Base-by-base conservation (phyloP, 2,888 invertebrate genomes). In the Doris montereyensis region DNA sequence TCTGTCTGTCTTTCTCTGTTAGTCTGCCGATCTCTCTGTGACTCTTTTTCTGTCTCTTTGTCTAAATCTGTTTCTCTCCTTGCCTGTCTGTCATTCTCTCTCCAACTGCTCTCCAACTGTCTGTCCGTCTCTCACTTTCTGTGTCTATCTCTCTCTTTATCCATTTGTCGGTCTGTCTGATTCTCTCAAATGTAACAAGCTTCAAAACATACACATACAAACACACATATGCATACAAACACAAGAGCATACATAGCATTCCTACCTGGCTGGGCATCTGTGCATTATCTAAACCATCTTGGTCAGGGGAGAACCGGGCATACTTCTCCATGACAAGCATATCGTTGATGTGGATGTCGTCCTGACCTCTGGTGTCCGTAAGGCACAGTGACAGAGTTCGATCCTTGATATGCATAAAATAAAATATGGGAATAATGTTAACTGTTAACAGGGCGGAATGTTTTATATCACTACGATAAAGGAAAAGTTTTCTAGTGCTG, bases 331-430 rank as follows among this genome's bases (percentile, higher is more conserved):
- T 89, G 10, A 93, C 90, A 80, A 94, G 88, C 82, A 90, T 88
- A 81, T 91, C 90, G 88, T 93, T 92, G 81, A 94, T 87, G 89
- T 92, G 92, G 78, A 93, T 86, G 90, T 94, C 93, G 0, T 84
- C 81, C 17, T 91, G 88, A 34, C 90, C 90, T 4, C 91, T 86
- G 41, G 94, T 93, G 91, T 94, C 93, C 77, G 93, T 92, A 82
- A 94, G 91, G 85, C 92, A 91, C 85, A 94, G 65, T 0, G 88
- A 88, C 81, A 89, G 81, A 34, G 87, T 84, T 68, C 85, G 82
- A 58, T 83, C 82, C 88, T 88, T 82, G 32, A 32, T 4, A 70
- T n/a, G 26, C 8, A 24, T 2, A 2, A 24, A 17, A 24, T 1
- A 8, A 30, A 65, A 10, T 10, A 17, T 10, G 2, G 17, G 26